These are phyloP conservation scores for Cairina moschata DNA, from an alignment of 2,113 vertebrate species.

Conservation along the genomic window DNA sequence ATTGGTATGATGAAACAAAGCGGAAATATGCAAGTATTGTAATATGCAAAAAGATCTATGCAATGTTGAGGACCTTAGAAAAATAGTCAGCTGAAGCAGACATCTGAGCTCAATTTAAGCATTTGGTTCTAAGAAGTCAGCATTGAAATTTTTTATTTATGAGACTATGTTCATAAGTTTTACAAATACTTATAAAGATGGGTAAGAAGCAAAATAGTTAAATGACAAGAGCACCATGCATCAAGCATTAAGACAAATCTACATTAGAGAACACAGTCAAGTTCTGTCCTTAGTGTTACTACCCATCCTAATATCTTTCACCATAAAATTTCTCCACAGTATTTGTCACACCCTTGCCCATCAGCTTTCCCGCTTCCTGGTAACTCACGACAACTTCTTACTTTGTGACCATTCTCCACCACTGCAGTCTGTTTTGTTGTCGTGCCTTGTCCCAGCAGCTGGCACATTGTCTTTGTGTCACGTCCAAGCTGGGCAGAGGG, in stretches of 20 bases:
- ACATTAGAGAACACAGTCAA: not conserved
- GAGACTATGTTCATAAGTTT: not conserved
- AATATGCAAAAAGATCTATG: not conserved
- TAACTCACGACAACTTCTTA: not conserved
- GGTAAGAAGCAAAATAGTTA: not conserved
- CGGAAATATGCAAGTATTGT: not conserved
- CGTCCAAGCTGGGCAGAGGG: not conserved
- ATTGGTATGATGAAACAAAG: not conserved
- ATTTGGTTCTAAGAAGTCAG: not conserved
- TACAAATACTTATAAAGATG: not conserved
- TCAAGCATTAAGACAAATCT: not conserved
- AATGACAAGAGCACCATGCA: not conserved
- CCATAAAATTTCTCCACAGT: not conserved
- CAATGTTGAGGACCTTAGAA: not conserved
- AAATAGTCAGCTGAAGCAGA: not conserved
- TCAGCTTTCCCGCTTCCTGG: not conserved
- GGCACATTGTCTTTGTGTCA: not conserved
- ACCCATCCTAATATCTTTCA: fast-evolving
- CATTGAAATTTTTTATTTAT: not conserved
- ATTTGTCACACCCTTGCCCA: not conserved
- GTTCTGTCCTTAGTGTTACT: not conserved
- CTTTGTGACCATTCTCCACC: not conserved
- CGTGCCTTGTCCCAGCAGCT: not conserved
- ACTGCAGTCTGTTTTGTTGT: not conserved
- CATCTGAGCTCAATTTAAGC: not conserved